Base-by-base conservation (phyloP, 2,888 invertebrate species). In the Cheilosia vernalis region DNA sequence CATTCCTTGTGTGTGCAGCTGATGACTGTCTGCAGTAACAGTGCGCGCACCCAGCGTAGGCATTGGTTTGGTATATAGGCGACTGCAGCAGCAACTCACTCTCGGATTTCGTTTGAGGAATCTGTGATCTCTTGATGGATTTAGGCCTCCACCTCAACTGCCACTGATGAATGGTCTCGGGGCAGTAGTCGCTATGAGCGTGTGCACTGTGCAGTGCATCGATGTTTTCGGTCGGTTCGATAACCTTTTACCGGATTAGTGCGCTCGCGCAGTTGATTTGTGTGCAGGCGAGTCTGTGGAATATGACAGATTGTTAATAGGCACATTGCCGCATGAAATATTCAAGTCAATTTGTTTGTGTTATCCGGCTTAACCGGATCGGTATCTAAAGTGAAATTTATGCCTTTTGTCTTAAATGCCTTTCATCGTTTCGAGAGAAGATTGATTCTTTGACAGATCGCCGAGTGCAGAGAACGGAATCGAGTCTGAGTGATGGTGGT, bases 71-170 rank as follows among this genome's bases (percentile, higher is more conserved):
- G 3, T 27, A 27, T 27, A 27, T 4, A 27, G 27, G 27, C 27
- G 27, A 27, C 27, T 27, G 27, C 27, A 27, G 27, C 69, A 44
- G 79, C 63, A 64, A 58, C 72, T 66, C 79, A 69, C 56, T 63
- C 64, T 63, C 64, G 64, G 42, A 72, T 81, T 76, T 73, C 47
- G 66, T 58, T 30, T 63, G 72, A 67, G 72, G 78, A 69, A 82
- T 82, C 86, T 78, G 51, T 86, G 86, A 82, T 82, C 86, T 90
- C 89, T 91, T 89, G 89, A 89, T 91, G 91, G 91, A 91, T 91
- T 91, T 89, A 88, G 91, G 91, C 91, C 92, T 90, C 91, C 91
- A 91, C 90, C 91, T 90, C 90, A 91, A 91, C 90, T 91, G 91
- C 91, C 91, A 91, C 92, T 91, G 91, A 91, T 91, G 91, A 91